Base-by-base conservation (phyloP, 2,888 invertebrate species). In the Anarsia innoxiella region DNA sequence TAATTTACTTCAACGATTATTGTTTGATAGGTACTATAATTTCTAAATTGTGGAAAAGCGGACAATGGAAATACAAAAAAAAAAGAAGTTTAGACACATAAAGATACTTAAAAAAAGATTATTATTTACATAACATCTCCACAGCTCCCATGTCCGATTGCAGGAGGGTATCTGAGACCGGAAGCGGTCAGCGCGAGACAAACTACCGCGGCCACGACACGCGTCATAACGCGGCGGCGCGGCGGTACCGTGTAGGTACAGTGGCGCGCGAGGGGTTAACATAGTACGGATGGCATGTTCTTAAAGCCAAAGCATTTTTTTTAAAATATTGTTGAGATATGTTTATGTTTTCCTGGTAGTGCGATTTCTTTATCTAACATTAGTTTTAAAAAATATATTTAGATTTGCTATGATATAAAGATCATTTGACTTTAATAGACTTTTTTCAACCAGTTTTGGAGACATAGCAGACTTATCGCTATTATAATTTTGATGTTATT, bases 121-220 rank as follows among this genome's bases (percentile, higher is more conserved):
- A 14, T 29, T 14, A 14, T 12, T 11, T 12, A 1, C 4, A 12
- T 10, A 26, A 26, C 38, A 2, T 42, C 51, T 56, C 59, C 29
- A 62, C 23, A 26, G 11, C 12, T 30, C 41, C 15, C 12, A 23
- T 49, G 48, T 55, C 40, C 48, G 16, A 29, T 25, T 43, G 47
- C 50, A 53, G 56, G 59, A 62, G 69, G 66, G 66, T 26, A 64
- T 62, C 41, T 12, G 4, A 5, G 14, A 51, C 77, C 76, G 82
- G 82, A 83, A 83, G 74, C 63, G 80, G 82, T 72, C 78, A 76
- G 55, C 61, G 51, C 40, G 68, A 76, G 78, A 82, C 80, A 79
- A 80, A 78, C 75, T 75, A 72, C 67, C 58, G 52, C 53, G 53
- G 38, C 36, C 35, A 27, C 67, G 79, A 70, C 75, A 82, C 82